Evolutionary conservation across 37 sponge, comb jelly and placozoan genomes (phyloP), one percentile per base, ranked within the genome.

Genomic region (Amphimedon queenslandica): DNA sequence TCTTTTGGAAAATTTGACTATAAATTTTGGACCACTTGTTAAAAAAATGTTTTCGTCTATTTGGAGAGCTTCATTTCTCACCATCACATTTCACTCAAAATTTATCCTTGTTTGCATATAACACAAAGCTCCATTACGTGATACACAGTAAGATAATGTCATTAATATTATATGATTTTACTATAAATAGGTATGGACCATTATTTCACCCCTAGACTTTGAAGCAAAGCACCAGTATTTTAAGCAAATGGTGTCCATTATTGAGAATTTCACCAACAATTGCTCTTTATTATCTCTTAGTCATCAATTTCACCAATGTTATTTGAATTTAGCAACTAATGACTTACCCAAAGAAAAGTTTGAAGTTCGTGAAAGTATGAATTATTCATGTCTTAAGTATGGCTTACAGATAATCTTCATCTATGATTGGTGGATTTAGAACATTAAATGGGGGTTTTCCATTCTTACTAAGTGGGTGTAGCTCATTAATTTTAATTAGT

Each of bases 41-140:
- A 47, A 47, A 47, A 47, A 47, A 13, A 47, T 18, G 53, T 18
- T 47, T 47, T 8, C 53, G 13, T 8, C 53, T 47, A 47, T 13
- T n/a, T 60, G 28, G 27, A 60, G 61, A n/a, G 24, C 8, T 25
- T 60, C 24, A 60, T 60, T 25, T 6, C 5, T 11, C 24, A 60
- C 5, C 61, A 60, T n/a, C 61, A 60, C 27, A 5, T n/a, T 6
- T 11, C 21, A 60, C 21, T 60, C 23, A 25, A n/a, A 6, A 6
- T 25, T 5, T 60, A 60, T 60, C 61, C 61, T 25, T 8, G 13
- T 47, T 5, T 60, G 27, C 27, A 11, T n/a, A n/a, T 60, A 11
- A 60, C 61, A 60, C 61, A 60, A 60, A 60, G 61, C 61, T 60
- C 21, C 61, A 60, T n/a, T 60, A 60, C 28, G 21, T 60, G 61